Percentiles rank a stretch among this genome's conserved stretches.
Evolutionary conservation across 2,113 vertebrate species (phyloP).

Genomic region (Pteropus alecto): DNA sequence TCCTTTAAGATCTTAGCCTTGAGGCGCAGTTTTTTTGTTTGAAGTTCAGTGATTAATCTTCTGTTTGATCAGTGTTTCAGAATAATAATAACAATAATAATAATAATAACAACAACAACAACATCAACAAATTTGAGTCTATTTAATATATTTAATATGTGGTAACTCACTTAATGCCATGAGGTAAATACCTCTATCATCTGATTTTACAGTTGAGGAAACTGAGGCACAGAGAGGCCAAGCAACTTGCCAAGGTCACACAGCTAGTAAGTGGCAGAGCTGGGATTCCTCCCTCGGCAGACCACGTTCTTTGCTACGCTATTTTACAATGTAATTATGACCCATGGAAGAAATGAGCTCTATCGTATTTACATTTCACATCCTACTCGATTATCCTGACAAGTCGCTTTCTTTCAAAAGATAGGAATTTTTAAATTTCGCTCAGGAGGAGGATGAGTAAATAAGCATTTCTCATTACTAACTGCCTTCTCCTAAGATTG

Average conservation of each 20-base stretch:
- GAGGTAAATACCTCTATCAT: neutral
- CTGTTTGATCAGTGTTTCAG: neutral
- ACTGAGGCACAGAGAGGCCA: neutral
- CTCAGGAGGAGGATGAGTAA: neutral
- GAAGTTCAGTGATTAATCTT: neutral
- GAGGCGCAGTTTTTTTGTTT: neutral
- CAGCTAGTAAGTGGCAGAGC: neutral
- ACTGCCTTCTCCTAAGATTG: neutral
- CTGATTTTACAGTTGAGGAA: conserved; percentile 3
- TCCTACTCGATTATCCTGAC: neutral
- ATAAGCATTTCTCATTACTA: neutral
- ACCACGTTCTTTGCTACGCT: neutral
- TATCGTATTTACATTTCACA: neutral
- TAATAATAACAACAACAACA: neutral
- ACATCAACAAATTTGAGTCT: neutral
- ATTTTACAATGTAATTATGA: neutral
- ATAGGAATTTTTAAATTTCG: neutral
- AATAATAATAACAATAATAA: neutral
- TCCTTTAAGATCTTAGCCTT: neutral
- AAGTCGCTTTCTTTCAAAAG: neutral
- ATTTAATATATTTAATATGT: neutral
- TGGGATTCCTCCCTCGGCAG: neutral
- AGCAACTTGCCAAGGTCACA: neutral
- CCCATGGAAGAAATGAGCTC: neutral
- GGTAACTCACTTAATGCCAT: neutral